Base-by-base conservation (phyloP, 37 sponge, comb jelly and placozoan genomes). In the Beroe ovata region DNA sequence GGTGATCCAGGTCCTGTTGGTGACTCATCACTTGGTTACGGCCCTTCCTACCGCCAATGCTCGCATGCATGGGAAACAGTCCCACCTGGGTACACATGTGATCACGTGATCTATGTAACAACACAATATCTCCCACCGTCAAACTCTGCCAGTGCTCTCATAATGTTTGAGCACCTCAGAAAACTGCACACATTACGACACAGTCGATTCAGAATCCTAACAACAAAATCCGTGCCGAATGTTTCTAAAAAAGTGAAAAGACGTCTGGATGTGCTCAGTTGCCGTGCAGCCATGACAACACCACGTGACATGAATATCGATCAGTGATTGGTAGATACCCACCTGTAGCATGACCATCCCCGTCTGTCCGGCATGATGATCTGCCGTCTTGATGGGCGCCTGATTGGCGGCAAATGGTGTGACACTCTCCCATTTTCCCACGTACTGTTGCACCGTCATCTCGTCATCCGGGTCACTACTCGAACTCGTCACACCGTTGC, bases 381-480 rank as follows among this genome's bases (percentile, higher is more conserved):
- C 84, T 1, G 26, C 33, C 1, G 42, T 77, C n/a, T 42, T 42
- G 8, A n/a, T 41, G 41, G 84, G 14, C 3, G 38, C 38, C 22
- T 77, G 42, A 26, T 39, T 42, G 3, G 84, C 58, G 1, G 84
- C 84, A 25, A 77, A 77, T 42, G 84, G 84, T 21, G 84, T 77
- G 1, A 77, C 84, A 39, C 28, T 25, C 29, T 77, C 84, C 84
- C 84, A 77, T 29, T 77, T 77, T 4, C 84, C 84, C 34, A 77
- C 84, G 54, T 77, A 77, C 28, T 77, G 84, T 1, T 77, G 84
- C 21, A 77, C 84, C 25, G 84, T 77, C 84, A 77, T 77, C 58
- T 77, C 84, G 54, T 77, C 84, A 30, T 77, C 84, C 1, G 69
- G 69, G 16, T 66, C 69, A 30, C 36, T 66, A 16, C 63, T 16